Percentiles rank a stretch among this genome's conserved stretches.
Evolutionary conservation across 2,797 vertebrate species (phyloP).

Genomic region (Sitta carolinensis): DNA sequence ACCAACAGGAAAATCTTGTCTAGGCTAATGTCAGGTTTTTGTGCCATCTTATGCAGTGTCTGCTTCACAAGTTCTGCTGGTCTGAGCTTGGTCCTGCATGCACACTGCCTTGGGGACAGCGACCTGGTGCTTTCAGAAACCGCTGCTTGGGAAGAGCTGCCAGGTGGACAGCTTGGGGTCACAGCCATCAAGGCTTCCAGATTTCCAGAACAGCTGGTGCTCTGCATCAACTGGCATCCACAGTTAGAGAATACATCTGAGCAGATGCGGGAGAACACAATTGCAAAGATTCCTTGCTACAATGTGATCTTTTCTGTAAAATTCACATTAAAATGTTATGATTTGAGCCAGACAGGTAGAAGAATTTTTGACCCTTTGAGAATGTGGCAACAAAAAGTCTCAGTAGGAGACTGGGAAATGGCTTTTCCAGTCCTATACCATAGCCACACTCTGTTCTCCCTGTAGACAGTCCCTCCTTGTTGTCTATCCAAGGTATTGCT

Average conservation of each 20-base stretch:
- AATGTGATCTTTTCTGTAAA: not conserved
- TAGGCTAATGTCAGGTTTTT: not conserved
- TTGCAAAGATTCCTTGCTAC: not conserved
- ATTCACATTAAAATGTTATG: not conserved
- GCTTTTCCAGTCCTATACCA: not conserved
- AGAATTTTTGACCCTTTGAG: not conserved
- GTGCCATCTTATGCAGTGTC: not conserved
- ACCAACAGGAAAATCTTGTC: not conserved
- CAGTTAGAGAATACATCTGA: not conserved
- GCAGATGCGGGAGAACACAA: not conserved
- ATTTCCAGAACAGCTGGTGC: conserved; percentile 25
- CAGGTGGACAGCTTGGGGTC: not conserved
- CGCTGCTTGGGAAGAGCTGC: not conserved
- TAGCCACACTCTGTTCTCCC: not conserved
- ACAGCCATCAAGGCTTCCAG: not conserved
- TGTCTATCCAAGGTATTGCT: not conserved
- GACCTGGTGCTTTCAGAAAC: not conserved
- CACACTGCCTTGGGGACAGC: not conserved
- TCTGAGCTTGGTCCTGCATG: not conserved
- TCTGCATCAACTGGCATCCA: not conserved
- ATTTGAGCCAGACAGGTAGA: not conserved
- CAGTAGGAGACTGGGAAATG: not conserved
- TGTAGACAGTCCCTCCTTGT: not conserved
- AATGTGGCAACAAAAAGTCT: not conserved
- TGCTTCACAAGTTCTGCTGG: accelerated